Percentiles rank a stretch among this genome's conserved stretches.
phyloP scores from a whole-genome alignment of 2,113 vertebrate species.

The Oostethus manadensis region DNA sequence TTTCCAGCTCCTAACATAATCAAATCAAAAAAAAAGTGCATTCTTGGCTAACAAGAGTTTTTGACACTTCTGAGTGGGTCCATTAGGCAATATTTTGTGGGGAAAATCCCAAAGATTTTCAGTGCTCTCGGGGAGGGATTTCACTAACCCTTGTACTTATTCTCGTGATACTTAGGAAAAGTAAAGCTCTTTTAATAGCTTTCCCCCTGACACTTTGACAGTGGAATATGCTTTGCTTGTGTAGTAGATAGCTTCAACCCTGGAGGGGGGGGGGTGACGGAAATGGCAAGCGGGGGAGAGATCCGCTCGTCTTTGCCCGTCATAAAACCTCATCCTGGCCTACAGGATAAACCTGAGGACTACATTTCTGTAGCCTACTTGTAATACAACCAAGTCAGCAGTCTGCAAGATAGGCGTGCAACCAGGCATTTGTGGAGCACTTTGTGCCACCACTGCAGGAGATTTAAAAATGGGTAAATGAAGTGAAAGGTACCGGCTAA shows the following conservation, averaged over 20 bases:
- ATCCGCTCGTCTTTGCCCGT: constrained; percentile 39
- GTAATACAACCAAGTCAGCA: constrained; percentile 62
- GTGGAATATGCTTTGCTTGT: constrained; percentile 57
- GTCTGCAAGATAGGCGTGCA: constrained; percentile 61
- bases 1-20: constrained; percentile 53
- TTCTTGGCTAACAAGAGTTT: constrained; percentile 42
- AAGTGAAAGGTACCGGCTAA: constrained; percentile 60
- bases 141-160: constrained; percentile 72
- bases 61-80: constrained; percentile 57
- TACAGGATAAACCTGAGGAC: constrained; percentile 63
- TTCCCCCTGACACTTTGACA: constrained; percentile 66
- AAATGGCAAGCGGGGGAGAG: constrained; percentile 5
- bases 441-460: constrained; percentile 48
- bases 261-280: constrained; percentile 19
- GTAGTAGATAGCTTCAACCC: constrained; percentile 58
- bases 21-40: constrained; percentile 31
- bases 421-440: constrained; percentile 57
- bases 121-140: constrained; percentile 54
- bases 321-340: constrained; percentile 47
- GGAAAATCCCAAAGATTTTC: constrained; percentile 62
- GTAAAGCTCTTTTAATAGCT: constrained; percentile 71
- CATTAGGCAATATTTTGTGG: constrained; percentile 57
- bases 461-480: constrained; percentile 65
- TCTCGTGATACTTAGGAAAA: constrained; percentile 68
- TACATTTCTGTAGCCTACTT: constrained; percentile 47